These are phyloP conservation scores for Antheraea pernyi DNA, from an alignment of 1,140 invertebrate genomes.

Conservation along the genomic window DNA sequence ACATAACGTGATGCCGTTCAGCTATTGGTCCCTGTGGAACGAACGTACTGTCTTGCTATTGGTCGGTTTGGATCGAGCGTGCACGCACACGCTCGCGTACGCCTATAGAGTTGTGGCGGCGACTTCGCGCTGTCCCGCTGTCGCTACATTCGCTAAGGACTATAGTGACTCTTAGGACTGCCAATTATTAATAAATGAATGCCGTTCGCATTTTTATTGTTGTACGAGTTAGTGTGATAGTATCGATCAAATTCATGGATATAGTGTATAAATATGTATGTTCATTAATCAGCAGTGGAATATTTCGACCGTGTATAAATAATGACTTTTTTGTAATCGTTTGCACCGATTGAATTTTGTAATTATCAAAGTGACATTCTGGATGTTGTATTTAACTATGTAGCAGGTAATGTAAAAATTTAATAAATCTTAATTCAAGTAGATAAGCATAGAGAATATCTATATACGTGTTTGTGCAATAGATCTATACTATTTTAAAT, in stretches of 20 bases:
- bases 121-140: background rate
- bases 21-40: no score
- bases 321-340: constrained; percentile 66
- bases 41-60: no score
- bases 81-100: background rate
- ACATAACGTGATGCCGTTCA: no score
- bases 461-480: constrained; percentile 72
- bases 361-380: constrained; percentile 74
- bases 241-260: constrained; percentile 47
- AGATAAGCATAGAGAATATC: constrained; percentile 57
- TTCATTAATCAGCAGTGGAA: constrained; percentile 52
- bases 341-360: constrained; percentile 74
- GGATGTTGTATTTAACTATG: constrained; percentile 74
- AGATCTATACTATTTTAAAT: constrained; percentile 48
- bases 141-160: constrained; percentile 32
- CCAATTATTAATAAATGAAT: constrained; percentile 66
- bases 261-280: constrained; percentile 53
- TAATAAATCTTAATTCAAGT: constrained; percentile 66
- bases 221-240: constrained; percentile 68
- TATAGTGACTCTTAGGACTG: constrained; percentile 65
- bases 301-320: constrained; percentile 52
- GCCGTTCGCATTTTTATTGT: constrained; percentile 65
- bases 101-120: background rate
- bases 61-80: no score
- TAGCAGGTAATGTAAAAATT: constrained; percentile 67